Percentiles rank a stretch among this genome's conserved stretches.
Conservation (phyloP, 2,888 invertebrate species). For the Stictocephala bisonia region DNA sequence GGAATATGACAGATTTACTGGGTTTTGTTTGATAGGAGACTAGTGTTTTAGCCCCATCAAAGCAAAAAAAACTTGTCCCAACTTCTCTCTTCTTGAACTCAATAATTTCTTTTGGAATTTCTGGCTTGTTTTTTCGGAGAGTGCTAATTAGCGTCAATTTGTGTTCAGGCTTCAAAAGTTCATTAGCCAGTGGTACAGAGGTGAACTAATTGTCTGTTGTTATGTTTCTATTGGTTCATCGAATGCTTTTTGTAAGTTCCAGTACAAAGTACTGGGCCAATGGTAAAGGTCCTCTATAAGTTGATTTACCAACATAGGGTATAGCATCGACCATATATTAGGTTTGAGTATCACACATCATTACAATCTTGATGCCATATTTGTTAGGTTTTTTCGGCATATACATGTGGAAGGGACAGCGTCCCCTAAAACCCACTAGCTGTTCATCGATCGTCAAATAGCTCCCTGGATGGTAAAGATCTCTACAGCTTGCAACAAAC, state of each 20-base stretch:
- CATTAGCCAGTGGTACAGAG: no score
- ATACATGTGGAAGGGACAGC: slow-evolving; percentile 48
- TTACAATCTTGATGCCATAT: no score
- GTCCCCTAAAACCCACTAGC: slow-evolving; percentile 45
- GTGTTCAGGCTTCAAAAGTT: slow-evolving; percentile 50
- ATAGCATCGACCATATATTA: slow-evolving; percentile 48
- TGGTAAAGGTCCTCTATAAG: slow-evolving; percentile 42
- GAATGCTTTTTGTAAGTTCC: slow-evolving; percentile 43
- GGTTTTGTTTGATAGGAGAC: no score
- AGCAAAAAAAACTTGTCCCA: no score
- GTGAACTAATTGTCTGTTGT: slow-evolving; percentile 52
- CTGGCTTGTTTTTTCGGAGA: slow-evolving; percentile 57
- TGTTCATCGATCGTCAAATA: slow-evolving; percentile 49
- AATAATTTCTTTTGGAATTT: slow-evolving; percentile 60
- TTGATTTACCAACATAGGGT: slow-evolving; percentile 49
- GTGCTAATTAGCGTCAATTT: slow-evolving; percentile 52
- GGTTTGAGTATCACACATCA: slow-evolving; percentile 47
- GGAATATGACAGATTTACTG: no score
- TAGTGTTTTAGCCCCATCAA: no score
- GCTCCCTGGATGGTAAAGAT: slow-evolving; percentile 42
- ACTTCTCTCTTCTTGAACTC: no score
- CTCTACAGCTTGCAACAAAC: slow-evolving; percentile 42
- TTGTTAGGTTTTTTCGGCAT: no score
- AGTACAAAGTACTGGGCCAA: no score
- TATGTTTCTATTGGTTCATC: slow-evolving; percentile 50